Conservation (phyloP, 2,113 vertebrate genomes). For the Hippoglossus stenolepis region DNA sequence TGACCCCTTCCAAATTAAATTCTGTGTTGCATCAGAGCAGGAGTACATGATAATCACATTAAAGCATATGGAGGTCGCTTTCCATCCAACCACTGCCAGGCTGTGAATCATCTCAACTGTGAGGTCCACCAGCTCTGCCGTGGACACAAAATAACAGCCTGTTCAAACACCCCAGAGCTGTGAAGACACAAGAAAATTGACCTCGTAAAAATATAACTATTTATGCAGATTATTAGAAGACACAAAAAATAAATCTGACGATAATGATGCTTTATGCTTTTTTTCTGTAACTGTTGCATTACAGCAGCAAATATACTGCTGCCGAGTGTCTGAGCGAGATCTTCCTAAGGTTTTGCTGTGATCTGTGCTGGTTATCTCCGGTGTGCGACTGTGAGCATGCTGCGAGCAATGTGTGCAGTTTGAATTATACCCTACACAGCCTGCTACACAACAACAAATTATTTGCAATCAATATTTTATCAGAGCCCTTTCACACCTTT, state of each 20-base stretch:
- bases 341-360: not conserved
- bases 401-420: constrained; percentile 6
- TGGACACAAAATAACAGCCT: constrained; percentile 1
- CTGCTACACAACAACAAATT: constrained; percentile 19
- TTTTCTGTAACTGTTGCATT: not conserved
- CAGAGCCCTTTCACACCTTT: constrained; percentile 35
- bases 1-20: constrained; percentile 72
- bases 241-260: not conserved
- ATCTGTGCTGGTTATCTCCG: not conserved
- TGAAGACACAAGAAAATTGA: not conserved
- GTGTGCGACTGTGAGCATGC: constrained; percentile 6
- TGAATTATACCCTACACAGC: not conserved
- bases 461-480: constrained; percentile 41
- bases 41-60: constrained; percentile 70
- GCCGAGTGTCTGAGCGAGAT: not conserved
- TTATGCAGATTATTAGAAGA: not conserved
- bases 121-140: constrained; percentile 1
- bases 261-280: not conserved
- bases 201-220: not conserved
- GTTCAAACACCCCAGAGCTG: constrained; percentile 20
- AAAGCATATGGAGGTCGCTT: constrained; percentile 52
- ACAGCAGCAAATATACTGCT: not conserved
- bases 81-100: constrained; percentile 45
- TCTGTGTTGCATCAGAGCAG: constrained; percentile 57
- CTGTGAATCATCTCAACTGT: constrained; percentile 29